A percentile compares a stretch with the other conserved stretches of the same genome.
phyloP scores from a whole-genome alignment of 2,888 invertebrate genomes.

The Exocentrus adspersus region DNA sequence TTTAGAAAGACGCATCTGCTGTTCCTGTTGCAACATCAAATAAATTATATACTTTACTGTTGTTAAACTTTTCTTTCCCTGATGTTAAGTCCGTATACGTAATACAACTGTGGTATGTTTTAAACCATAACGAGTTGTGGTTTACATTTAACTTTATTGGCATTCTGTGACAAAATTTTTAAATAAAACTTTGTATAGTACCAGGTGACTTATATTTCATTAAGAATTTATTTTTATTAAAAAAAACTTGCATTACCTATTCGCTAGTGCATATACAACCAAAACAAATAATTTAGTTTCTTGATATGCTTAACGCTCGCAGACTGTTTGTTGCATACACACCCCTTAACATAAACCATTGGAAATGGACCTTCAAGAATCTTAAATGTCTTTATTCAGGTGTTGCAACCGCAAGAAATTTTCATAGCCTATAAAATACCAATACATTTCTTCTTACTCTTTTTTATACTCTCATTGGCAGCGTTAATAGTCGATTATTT shows the following conservation, averaged over 20 bases:
- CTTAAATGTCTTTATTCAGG: neutral
- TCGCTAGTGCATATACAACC: too few species aligned
- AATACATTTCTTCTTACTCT: neutral
- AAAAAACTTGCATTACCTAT: too few species aligned
- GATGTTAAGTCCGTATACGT: neutral
- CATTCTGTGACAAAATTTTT: neutral
- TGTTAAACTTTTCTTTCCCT: neutral
- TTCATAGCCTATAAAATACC: slow-evolving; percentile 1
- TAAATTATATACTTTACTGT: neutral
- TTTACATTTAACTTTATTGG: neutral
- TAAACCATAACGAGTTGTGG: neutral
- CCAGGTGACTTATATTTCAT: too few species aligned
- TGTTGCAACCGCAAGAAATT: slow-evolving; percentile 3
- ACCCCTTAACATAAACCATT: neutral
- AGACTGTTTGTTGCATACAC: too few species aligned
- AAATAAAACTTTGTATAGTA: neutral
- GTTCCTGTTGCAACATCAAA: neutral
- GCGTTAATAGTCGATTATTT: slow-evolving; percentile 1
- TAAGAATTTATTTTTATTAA: too few species aligned
- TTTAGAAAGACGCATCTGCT: neutral
- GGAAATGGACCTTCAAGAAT: neutral
- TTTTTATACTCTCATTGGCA: neutral
- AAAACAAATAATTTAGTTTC: too few species aligned
- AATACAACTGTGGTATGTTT: neutral
- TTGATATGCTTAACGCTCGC: too few species aligned